Base-by-base conservation (phyloP, 2,888 invertebrate genomes). In the Pecten maximus region DNA sequence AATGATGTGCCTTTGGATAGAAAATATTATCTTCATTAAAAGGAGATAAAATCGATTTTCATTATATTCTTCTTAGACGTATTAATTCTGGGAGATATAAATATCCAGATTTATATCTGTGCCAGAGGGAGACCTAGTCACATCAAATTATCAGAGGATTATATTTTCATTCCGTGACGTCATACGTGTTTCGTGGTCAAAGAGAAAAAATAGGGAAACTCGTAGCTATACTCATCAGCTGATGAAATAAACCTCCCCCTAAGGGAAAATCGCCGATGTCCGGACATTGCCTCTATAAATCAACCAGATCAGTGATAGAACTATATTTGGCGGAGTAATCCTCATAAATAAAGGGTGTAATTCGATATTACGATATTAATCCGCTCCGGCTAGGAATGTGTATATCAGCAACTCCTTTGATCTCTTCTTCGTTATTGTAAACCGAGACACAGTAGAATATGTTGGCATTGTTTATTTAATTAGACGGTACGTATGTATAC, bases 331-430 rank as follows among this genome's bases (percentile, higher is more conserved):
- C 35, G 74, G 74, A 74, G 6, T 35, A 35, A 74, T 74, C 74
- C 74, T 74, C 74, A 35, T 35, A 74, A 74, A 74, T 19, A 10
- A 0, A 2, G 16, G 8, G 74, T 0, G 74, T 74, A 74, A 28
- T 74, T 74, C 16, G 74, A 74, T 74, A 74, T 60, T 60, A 60
- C 23, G 74, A 74, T 74, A 28, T 74, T 16, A 74, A 74, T 74
- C 35, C 74, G 74, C 35, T 35, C 35, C 8, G 10, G 1, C 74
- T 12, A 35, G 28, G 74, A 15, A 74, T 74, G 23, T 15, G n/a
- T 60, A 28, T 35, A 35, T 2, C 6, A 60, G 60, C 2, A 23
- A 35, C 35, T 74, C 0, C 12, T 74, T 74, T 35, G 35, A 35
- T 35, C 28, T 2, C 28, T 28, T 74, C 8, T 35, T 23, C 35